Evolutionary conservation across 2,888 invertebrate genomes (phyloP).

Genomic region (Odontomyia ornata): DNA sequence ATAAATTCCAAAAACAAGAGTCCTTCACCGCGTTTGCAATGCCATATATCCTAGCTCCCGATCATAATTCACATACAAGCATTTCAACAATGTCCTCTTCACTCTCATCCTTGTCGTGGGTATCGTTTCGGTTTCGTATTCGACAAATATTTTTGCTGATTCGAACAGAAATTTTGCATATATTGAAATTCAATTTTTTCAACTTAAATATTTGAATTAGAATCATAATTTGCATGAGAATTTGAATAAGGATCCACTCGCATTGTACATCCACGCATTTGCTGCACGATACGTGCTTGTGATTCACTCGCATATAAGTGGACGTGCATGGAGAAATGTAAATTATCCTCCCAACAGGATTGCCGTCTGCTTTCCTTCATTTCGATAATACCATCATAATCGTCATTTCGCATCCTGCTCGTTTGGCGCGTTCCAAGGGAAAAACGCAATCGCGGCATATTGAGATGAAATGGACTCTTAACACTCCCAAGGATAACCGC

Average conservation of each 20-base stretch:
- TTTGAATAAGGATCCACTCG: constrained; percentile 29
- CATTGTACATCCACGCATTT: neutral
- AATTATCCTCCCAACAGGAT: constrained; percentile 34
- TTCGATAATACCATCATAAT: constrained; percentile 35
- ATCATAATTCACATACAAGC: constrained; percentile 37
- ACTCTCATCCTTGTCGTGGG: neutral
- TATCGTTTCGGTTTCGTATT: constrained; percentile 1
- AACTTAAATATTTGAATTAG: constrained; percentile 42
- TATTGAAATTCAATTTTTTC: constrained; percentile 39
- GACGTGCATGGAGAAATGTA: neutral
- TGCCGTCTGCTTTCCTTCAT: constrained; percentile 7
- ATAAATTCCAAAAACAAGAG: neutral
- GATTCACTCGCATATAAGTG: too few species aligned
- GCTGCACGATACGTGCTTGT: neutral
- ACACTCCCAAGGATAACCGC: neutral
- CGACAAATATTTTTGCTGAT: constrained; percentile 41
- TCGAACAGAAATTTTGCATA: constrained; percentile 40
- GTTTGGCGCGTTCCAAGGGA: neutral
- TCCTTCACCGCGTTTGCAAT: neutral
- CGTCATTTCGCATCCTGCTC: constrained; percentile 12
- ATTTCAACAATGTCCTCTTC: constrained; percentile 27
- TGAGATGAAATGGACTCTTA: neutral
- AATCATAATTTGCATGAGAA: constrained; percentile 35
- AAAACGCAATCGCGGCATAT: constrained; percentile 8
- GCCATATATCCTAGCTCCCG: constrained; percentile 5